Base-by-base conservation (phyloP, 1,140 invertebrate genomes). In the Lepidurus packardi region DNA sequence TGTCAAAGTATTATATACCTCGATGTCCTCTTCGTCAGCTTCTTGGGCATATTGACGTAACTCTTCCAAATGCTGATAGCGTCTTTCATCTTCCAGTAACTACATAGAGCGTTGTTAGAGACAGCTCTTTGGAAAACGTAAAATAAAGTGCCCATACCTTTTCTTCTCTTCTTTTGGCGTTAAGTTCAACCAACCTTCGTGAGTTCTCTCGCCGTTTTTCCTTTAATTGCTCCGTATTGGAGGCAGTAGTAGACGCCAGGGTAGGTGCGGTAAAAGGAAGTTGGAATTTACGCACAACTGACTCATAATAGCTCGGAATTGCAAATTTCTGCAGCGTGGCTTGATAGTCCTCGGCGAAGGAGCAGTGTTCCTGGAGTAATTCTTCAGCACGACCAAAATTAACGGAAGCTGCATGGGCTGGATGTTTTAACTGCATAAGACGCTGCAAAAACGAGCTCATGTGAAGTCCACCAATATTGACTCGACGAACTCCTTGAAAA, bases 371-470 rank as follows among this genome's bases (percentile, higher is more conserved):
- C 77, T 94, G 91, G 1, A 97, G 86, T 43, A 98, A 86, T 82
- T 96, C 93, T 86, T 97, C 95, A 76, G 92, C 92, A 81, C 94
- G 88, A 80, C 91, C 94, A 81, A 92, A 89, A 5, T 94, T 95
- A 78, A 98, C 93, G 7, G 93, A 90, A 84, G 92, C 92, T 0
- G 93, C 88, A 87, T 97, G 95, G 1, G 92, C 91, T 6, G 96
- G 95, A 87, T 98, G 97, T 85, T 97, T 98, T 24, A 98, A 87
- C 85, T 98, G 95, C 21, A 98, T 87, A n/a, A 97, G 85, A 81
- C 94, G 89, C 82, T 97, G 95, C 84, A 98, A 88, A 84, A 94
- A 97, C 16, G 87, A 89, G 74, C 91, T 91, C 78, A 97, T 89
- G 85, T 97, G 94, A 83, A 89, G 92, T 10, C 95, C 95, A 76